Evolutionary conservation across 2,888 invertebrate species (phyloP).

Genomic region (Spilarctia lutea): DNA sequence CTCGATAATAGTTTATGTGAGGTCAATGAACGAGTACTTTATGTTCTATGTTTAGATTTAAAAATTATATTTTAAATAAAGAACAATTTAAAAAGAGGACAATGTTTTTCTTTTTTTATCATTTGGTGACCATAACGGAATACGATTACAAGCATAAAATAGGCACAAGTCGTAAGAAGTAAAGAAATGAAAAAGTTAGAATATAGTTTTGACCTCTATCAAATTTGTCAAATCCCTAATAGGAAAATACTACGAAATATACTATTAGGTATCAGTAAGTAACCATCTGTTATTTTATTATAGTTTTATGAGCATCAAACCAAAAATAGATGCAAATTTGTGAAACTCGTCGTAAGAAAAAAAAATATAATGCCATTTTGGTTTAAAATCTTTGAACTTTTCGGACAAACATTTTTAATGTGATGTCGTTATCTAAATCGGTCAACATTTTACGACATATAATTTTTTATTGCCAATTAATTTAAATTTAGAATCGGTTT

Average conservation of each 20-base stretch:
- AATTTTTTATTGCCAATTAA: conserved; percentile 23
- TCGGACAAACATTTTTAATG: conserved; percentile 10
- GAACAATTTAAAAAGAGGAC: background rate
- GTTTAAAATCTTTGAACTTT: conserved; percentile 6
- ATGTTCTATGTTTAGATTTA: conserved; percentile 1
- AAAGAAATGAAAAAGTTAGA: background rate
- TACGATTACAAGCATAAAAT: background rate
- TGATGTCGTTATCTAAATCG: conserved; percentile 21
- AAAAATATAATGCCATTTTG: background rate
- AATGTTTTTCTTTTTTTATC: background rate
- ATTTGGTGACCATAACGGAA: background rate
- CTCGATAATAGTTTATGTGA: conserved; percentile 25
- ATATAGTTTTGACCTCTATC: background rate
- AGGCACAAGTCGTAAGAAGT: background rate
- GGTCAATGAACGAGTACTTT: conserved; percentile 29
- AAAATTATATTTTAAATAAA: background rate
- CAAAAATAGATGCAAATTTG: conserved; percentile 19
- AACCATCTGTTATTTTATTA: conserved; percentile 9
- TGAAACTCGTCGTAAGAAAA: background rate
- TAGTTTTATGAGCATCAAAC: conserved; percentile 17
- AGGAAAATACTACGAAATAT: conserved; percentile 9
- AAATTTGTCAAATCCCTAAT: background rate
- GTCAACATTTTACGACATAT: conserved; percentile 16
- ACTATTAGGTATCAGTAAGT: conserved; percentile 4
- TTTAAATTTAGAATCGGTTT: conserved; percentile 12